Conservation (phyloP, 2,113 vertebrate genomes). For the Pterocles burchelli region DNA sequence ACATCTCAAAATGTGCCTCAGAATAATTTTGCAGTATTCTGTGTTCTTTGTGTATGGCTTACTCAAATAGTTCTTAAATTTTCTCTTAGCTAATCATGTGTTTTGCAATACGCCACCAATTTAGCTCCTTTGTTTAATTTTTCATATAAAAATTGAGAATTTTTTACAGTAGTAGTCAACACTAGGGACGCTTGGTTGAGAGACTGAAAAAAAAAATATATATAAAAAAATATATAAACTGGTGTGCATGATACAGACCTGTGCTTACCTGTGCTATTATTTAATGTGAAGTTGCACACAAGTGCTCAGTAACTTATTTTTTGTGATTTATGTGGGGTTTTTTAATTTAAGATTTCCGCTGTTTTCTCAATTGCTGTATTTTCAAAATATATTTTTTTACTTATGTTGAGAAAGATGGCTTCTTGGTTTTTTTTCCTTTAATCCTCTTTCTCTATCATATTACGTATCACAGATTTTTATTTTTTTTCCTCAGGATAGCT, state of each 20-base stretch:
- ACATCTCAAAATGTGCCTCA: not conserved
- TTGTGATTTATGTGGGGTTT: not conserved
- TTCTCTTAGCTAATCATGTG: not conserved
- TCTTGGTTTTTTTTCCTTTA: not conserved
- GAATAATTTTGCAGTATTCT: not conserved
- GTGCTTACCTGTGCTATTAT: not conserved
- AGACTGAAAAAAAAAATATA: not conserved
- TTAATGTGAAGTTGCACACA: not conserved
- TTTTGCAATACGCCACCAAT: not conserved
- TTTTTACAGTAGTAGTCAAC: not conserved
- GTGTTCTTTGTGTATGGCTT: not conserved
- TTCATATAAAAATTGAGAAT: not conserved
- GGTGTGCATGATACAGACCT: not conserved
- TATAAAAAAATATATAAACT: not conserved
- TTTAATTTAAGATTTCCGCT: not conserved
- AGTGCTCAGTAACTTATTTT: not conserved
- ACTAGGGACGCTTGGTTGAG: not conserved
- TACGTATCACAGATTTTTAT: not conserved
- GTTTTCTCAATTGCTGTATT: not conserved
- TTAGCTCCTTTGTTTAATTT: not conserved
- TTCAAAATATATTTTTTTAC: not conserved
- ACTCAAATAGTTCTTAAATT: not conserved
- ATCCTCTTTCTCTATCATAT: not conserved
- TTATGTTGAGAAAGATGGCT: not conserved
- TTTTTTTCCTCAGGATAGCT: not conserved